phyloP scores from a whole-genome alignment of 2,888 invertebrate species.

The Philaethria dido region DNA sequence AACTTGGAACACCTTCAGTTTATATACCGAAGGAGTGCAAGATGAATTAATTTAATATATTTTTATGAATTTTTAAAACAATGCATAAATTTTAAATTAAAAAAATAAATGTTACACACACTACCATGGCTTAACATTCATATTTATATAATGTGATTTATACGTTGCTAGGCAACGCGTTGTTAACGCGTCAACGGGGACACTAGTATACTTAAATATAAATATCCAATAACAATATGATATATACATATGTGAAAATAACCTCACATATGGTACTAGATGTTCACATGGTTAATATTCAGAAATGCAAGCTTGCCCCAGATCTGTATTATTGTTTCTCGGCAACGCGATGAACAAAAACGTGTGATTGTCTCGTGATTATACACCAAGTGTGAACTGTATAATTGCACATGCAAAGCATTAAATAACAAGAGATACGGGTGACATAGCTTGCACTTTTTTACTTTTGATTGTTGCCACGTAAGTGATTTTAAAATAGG shows the following conservation, averaged over 20 bases:
- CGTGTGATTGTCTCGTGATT: constrained; percentile 10
- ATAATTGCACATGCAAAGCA: constrained; percentile 14
- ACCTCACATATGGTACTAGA: neutral
- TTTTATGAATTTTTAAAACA: too few species aligned
- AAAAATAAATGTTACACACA: too few species aligned
- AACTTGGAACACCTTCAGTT: too few species aligned
- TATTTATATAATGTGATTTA: too few species aligned
- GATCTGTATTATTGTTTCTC: constrained; percentile 37
- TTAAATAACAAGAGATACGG: neutral
- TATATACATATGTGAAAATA: neutral
- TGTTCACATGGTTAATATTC: constrained; percentile 10
- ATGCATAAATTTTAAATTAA: too few species aligned
- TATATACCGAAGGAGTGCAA: too few species aligned
- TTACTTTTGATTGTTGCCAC: neutral
- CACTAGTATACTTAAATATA: too few species aligned
- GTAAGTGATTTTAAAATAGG: neutral
- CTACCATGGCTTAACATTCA: too few species aligned
- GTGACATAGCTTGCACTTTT: constrained; percentile 4
- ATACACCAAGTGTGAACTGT: neutral
- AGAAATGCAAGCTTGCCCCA: constrained; percentile 31
- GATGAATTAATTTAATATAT: too few species aligned
- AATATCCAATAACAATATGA: too few species aligned
- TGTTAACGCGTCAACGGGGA: too few species aligned
- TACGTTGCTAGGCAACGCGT: too few species aligned
- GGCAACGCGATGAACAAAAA: constrained; percentile 6